Percentiles rank a stretch among this genome's conserved stretches.
Evolutionary conservation across 2,113 vertebrate genomes (phyloP).

Genomic region (Felis catus): F.catus_Fca126_mat1.0 CM031421.1:21303001-21303500

Average conservation of each 20-base stretch:
- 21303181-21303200: not conserved
- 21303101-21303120: slow-evolving; percentile 15
- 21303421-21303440: not conserved
- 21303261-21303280: not conserved
- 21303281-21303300: not conserved
- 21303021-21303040: slow-evolving; percentile 40
- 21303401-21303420: not conserved
- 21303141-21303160: not conserved
- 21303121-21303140: slow-evolving; percentile 20
- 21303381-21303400: not conserved
- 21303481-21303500: not conserved
- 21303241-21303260: not conserved
- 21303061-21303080: slow-evolving; percentile 74
- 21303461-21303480: not conserved
- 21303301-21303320: not conserved
- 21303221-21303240: not conserved
- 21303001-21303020: slow-evolving; percentile 63
- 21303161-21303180: not conserved
- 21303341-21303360: not conserved
- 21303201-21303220: not conserved
- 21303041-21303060: slow-evolving; percentile 65
- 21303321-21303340: not conserved
- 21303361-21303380: not conserved
- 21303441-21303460: not conserved
- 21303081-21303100: slow-evolving; percentile 55